Evolutionary conservation across 2,888 invertebrate species (phyloP).

Genomic region (Ennomos erosarius): DNA sequence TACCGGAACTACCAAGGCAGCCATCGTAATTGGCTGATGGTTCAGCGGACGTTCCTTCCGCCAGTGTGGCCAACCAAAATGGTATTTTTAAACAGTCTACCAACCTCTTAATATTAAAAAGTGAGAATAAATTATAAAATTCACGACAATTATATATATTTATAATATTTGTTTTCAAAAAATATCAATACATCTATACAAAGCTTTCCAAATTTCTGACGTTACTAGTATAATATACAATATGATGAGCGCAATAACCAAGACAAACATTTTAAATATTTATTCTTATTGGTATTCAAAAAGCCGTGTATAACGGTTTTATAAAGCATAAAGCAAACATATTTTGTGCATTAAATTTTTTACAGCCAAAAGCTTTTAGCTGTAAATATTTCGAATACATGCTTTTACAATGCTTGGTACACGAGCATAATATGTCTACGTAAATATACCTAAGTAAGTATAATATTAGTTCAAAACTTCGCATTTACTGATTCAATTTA

Average conservation of each 20-base stretch:
- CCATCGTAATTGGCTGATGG: too few species aligned
- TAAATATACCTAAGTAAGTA: neutral
- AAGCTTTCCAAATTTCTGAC: too few species aligned
- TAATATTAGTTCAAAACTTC: neutral
- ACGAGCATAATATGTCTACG: neutral
- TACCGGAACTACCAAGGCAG: too few species aligned
- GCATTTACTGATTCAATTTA: neutral
- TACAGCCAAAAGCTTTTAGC: constrained; percentile 78
- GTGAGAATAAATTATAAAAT: too few species aligned
- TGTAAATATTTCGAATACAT: constrained; percentile 65
- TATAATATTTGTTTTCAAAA: too few species aligned
- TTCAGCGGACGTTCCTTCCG: too few species aligned
- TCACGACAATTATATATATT: too few species aligned
- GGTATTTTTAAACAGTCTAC: too few species aligned
- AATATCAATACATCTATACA: too few species aligned
- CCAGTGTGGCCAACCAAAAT: too few species aligned
- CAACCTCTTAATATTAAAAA: too few species aligned
- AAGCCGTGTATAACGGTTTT: constrained; percentile 7
- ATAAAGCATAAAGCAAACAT: constrained; percentile 52
- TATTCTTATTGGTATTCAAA: constrained; percentile 3
- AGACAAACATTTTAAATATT: neutral
- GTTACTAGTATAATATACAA: too few species aligned
- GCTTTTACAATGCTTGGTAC: constrained; percentile 41
- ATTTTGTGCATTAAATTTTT: constrained; percentile 45
- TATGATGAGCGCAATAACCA: neutral